phyloP scores from a whole-genome alignment of 1,140 invertebrate genomes.

The Musca vetustissima region DNA sequence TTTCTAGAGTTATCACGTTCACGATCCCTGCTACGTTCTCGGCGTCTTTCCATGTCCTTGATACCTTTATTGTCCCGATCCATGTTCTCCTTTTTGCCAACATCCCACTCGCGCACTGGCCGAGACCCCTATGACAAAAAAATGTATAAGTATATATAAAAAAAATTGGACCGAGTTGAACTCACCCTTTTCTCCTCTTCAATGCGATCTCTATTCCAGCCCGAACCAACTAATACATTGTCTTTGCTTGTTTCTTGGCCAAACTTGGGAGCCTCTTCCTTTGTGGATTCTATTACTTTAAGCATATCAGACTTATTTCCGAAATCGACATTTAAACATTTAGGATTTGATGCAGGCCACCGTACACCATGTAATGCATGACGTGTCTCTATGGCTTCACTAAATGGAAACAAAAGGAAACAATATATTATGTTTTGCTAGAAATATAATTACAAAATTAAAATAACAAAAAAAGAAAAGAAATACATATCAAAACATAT shows the following conservation, averaged over 20 bases:
- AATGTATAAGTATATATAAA: background rate
- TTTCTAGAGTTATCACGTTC: conserved; percentile 33
- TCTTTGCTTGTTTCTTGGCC: conserved; percentile 44
- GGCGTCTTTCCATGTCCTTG: conserved; percentile 35
- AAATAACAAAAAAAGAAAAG: too few species aligned
- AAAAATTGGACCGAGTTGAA: too few species aligned
- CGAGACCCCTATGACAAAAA: conserved; percentile 26
- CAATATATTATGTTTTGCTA: too few species aligned
- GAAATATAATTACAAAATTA: too few species aligned
- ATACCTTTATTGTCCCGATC: conserved; percentile 60
- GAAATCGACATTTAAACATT: conserved; percentile 90
- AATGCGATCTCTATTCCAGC: conserved; percentile 42
- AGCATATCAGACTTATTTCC: conserved; percentile 79
- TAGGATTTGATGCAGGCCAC: conserved; percentile 95
- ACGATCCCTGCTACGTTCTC: conserved; percentile 33
- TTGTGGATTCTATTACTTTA: conserved; percentile 60
- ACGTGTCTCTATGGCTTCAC: conserved; percentile 83
- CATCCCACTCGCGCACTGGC: conserved; percentile 84
- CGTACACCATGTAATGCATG: conserved; percentile 89
- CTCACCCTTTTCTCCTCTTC: conserved; percentile 49
- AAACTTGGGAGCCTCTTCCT: conserved; percentile 44
- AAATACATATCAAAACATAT: too few species aligned
- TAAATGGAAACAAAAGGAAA: conserved; percentile 51
- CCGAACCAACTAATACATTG: conserved; percentile 43
- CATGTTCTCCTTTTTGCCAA: conserved; percentile 74